Evolutionary conservation across 2,113 vertebrate genomes (phyloP).

Genomic region (Elgaria multicarinata): DNA sequence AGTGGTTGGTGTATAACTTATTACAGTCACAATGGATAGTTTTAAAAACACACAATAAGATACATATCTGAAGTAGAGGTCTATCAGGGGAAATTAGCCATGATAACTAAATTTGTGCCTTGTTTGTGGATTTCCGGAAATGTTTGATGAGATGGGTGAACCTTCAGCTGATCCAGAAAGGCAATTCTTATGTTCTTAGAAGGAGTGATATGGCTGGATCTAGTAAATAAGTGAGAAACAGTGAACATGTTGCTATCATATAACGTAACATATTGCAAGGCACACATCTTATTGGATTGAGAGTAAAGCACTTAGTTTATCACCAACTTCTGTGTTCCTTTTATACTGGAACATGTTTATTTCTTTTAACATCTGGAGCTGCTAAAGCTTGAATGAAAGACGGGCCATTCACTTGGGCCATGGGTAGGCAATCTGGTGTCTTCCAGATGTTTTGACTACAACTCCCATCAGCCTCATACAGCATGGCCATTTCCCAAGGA

Average conservation of each 20-base stretch:
- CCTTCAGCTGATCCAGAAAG: background rate
- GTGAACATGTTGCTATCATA: background rate
- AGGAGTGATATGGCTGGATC: background rate
- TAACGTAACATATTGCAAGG: background rate
- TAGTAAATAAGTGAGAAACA: background rate
- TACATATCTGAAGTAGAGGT: background rate
- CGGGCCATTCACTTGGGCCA: too few species aligned
- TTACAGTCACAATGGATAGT: background rate
- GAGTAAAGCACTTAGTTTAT: background rate
- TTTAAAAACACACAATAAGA: background rate
- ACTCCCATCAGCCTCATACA: background rate
- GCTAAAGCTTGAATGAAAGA: background rate
- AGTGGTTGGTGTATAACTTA: background rate
- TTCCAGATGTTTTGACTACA: background rate
- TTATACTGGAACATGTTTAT: background rate
- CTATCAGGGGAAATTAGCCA: background rate
- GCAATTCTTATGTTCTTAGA: background rate
- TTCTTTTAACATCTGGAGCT: background rate
- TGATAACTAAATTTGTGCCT: background rate
- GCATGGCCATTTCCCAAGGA: background rate
- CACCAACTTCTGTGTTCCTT: background rate
- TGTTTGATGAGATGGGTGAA: background rate
- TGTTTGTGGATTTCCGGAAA: background rate
- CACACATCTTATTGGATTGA: background rate
- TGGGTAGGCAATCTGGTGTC: background rate